Evolutionary conservation across 2,797 vertebrate species (phyloP).

Genomic region (Pangasius sanitwongsei): DNA sequence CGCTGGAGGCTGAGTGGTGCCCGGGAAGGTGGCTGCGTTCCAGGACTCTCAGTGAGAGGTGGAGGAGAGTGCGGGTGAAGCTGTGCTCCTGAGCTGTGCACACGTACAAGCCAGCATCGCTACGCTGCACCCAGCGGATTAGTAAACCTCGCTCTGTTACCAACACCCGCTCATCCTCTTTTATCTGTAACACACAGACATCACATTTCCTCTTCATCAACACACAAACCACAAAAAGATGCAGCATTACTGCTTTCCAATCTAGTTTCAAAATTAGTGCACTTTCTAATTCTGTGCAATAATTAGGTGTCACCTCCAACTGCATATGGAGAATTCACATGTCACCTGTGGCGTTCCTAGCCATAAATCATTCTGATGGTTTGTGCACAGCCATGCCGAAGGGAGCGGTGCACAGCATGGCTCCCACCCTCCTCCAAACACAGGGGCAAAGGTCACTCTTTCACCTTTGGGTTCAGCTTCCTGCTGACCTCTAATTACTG

Average conservation of each 20-base stretch:
- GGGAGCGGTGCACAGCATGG: constrained; percentile 40
- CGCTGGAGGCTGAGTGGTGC: constrained; percentile 72
- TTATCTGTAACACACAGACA: constrained; percentile 74
- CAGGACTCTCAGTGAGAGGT: constrained; percentile 85
- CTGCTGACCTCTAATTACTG: constrained; percentile 59
- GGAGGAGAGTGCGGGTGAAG: constrained; percentile 86
- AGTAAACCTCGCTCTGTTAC: constrained; percentile 88
- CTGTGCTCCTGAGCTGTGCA: constrained; percentile 92
- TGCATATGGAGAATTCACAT: constrained; percentile 49
- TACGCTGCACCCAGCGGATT: constrained; percentile 85
- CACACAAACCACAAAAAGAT: neutral
- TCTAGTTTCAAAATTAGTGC: neutral
- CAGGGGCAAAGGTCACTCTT: constrained; percentile 51
- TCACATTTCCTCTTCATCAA: neutral
- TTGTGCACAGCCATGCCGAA: constrained; percentile 20
- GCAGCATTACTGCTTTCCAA: neutral
- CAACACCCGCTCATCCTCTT: constrained; percentile 86
- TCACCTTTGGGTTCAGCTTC: constrained; percentile 54
- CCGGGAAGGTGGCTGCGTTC: constrained; percentile 84
- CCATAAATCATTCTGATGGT: constrained; percentile 54
- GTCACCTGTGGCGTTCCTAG: constrained; percentile 50
- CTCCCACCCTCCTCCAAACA: constrained; percentile 37
- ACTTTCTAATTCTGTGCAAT: constrained; percentile 26
- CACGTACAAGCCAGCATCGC: constrained; percentile 84
- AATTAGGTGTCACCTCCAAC: constrained; percentile 42